Percentiles rank a stretch among this genome's conserved stretches.
phyloP scores from a whole-genome alignment of 2,797 vertebrate genomes.

The Xenops minutus region DNA sequence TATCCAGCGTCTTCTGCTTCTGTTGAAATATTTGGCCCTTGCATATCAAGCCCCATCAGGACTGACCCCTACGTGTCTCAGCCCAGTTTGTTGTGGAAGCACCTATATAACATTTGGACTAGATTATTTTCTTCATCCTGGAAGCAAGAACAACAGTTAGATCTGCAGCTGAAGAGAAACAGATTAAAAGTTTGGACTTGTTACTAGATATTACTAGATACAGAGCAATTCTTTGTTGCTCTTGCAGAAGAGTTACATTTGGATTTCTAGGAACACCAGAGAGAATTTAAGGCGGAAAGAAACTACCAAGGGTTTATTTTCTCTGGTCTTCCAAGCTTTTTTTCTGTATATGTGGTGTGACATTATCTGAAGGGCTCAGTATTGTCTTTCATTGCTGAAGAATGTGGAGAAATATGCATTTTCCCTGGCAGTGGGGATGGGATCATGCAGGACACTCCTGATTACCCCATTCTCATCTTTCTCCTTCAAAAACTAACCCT shows the following conservation, averaged over 20 bases:
- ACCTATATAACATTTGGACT: neutral
- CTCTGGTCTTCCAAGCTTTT: neutral
- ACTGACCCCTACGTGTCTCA: neutral
- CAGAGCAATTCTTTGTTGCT: neutral
- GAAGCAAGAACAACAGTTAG: neutral
- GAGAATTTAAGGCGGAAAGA: neutral
- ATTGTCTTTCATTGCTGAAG: neutral
- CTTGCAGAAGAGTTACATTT: neutral
- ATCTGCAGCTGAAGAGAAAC: neutral
- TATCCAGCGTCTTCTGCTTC: neutral
- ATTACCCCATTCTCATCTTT: neutral
- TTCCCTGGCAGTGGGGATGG: neutral
- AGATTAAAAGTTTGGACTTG: neutral
- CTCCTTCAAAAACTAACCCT: neutral
- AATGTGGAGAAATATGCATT: rapidly evolving
- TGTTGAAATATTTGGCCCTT: neutral
- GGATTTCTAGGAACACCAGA: neutral
- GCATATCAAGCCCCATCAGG: neutral
- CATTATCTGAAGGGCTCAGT: neutral
- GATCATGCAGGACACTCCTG: neutral
- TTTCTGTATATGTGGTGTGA: neutral
- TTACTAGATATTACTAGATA: neutral
- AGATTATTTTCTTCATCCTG: neutral
- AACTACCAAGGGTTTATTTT: neutral
- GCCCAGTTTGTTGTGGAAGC: neutral